phyloP scores from a whole-genome alignment of 92 coral and sea anemone species.

The Siderastrea radians region DNA sequence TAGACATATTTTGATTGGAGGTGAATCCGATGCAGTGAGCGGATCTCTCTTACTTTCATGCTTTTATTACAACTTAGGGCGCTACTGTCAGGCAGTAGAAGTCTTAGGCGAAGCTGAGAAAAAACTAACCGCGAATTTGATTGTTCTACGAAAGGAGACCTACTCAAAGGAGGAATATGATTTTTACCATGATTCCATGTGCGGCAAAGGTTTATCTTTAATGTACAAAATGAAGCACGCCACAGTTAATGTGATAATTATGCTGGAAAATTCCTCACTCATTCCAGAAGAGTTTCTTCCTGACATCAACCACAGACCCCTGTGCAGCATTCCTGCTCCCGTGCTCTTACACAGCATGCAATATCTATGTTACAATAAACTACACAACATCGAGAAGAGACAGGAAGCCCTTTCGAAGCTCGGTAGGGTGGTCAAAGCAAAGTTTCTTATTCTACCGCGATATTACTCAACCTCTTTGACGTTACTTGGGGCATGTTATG shows the following conservation, averaged over 20 bases:
- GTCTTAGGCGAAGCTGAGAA: neutral
- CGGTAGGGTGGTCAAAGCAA: neutral
- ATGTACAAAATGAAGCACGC: neutral
- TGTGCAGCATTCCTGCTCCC: constrained; percentile 15
- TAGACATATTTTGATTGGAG: neutral
- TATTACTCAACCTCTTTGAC: constrained; percentile 4
- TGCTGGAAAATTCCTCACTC: constrained; percentile 18
- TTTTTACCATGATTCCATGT: neutral
- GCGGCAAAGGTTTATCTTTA: constrained; percentile 12
- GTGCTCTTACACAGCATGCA: constrained; percentile 15
- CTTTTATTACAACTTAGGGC: neutral
- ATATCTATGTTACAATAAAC: constrained; percentile 17
- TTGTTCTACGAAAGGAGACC: neutral
- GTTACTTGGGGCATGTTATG: constrained; percentile 38
- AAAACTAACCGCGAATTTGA: neutral
- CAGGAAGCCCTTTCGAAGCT: constrained; percentile 5
- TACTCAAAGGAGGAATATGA: neutral
- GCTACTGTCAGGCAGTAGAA: neutral
- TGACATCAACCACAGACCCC: constrained; percentile 14
- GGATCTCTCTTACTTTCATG: neutral
- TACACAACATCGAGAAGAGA: neutral
- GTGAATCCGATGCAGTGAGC: neutral
- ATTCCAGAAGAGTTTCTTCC: constrained; percentile 27
- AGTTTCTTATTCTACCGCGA: neutral
- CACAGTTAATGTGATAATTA: neutral